Conservation (phyloP, 2,113 vertebrate genomes). For the Otus sunia region DNA sequence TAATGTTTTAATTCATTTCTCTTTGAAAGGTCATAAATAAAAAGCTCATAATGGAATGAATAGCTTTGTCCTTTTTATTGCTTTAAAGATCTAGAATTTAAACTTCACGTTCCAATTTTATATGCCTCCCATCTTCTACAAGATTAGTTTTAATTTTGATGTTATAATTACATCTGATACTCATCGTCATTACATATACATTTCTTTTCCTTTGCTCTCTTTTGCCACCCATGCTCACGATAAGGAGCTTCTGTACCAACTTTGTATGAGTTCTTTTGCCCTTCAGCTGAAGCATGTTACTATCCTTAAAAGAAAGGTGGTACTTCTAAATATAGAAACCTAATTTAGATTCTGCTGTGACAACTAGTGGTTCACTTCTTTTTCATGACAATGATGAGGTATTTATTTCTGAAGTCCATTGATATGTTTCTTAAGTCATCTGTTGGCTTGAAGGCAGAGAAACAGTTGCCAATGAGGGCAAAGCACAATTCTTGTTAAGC, state of each 20-base stretch:
- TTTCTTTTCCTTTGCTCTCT: neutral
- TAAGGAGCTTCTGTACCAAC: neutral
- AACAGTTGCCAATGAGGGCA: neutral
- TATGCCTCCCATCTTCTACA: neutral
- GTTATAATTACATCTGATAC: neutral
- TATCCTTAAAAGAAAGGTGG: constrained; percentile 42
- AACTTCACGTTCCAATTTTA: neutral
- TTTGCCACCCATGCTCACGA: neutral
- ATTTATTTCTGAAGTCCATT: neutral
- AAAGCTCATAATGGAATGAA: neutral
- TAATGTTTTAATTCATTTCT: constrained; percentile 1
- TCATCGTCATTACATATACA: neutral
- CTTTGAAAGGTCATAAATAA: constrained; percentile 17
- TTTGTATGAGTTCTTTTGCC: neutral
- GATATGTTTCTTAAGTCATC: neutral
- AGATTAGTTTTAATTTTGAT: neutral
- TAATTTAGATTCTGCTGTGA: constrained; percentile 25
- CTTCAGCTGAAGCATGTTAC: neutral
- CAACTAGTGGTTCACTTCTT: constrained; percentile 12
- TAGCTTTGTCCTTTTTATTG: neutral
- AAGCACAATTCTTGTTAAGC: neutral
- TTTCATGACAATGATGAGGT: neutral
- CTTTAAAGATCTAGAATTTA: neutral
- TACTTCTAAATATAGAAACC: constrained; percentile 39
- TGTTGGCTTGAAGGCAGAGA: neutral